A percentile compares a stretch with the other conserved stretches of the same genome.
These are phyloP conservation scores for Argyresthia albistria DNA, from an alignment of 2,888 invertebrate genomes.

Conservation along the genomic window DNA sequence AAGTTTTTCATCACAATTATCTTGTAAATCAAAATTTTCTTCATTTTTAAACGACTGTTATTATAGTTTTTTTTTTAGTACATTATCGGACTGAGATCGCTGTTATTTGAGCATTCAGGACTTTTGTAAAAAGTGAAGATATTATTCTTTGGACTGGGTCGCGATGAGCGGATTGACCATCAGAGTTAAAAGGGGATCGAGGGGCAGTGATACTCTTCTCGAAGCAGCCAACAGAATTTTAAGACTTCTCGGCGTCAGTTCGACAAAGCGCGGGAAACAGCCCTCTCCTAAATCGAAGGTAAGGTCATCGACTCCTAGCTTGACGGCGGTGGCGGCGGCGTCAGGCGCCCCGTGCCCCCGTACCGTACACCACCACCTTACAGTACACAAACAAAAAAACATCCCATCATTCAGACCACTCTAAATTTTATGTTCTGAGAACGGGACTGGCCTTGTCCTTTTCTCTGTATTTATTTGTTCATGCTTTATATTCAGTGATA, in stretches of 20 bases:
- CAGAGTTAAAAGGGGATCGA: constrained; percentile 69
- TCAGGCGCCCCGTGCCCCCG: constrained; percentile 1
- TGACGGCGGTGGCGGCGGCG: constrained; percentile 34
- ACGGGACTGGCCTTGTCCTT: background rate
- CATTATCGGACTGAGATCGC: constrained; percentile 54
- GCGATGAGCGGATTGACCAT: constrained; percentile 71
- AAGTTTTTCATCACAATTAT: background rate
- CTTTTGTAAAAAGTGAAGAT: constrained; percentile 45
- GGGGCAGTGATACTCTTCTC: constrained; percentile 68
- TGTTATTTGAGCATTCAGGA: constrained; percentile 43
- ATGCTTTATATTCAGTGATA: too few relatives aligned
- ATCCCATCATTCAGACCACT: background rate
- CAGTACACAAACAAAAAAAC: constrained; percentile 2
- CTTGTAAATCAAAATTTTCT: background rate
- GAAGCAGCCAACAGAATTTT: constrained; percentile 71
- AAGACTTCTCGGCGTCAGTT: constrained; percentile 65
- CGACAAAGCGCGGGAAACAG: constrained; percentile 70
- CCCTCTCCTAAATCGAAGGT: constrained; percentile 68
- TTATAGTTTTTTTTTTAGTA: background rate
- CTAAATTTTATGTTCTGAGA: background rate
- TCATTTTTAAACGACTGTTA: background rate
- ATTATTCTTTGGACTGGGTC: constrained; percentile 47
- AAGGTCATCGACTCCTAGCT: constrained; percentile 52
- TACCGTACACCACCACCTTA: too few relatives aligned
- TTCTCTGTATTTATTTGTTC: background rate